Base-by-base conservation (phyloP, 2,888 invertebrate species). In the Hypomecis atomaria region DNA sequence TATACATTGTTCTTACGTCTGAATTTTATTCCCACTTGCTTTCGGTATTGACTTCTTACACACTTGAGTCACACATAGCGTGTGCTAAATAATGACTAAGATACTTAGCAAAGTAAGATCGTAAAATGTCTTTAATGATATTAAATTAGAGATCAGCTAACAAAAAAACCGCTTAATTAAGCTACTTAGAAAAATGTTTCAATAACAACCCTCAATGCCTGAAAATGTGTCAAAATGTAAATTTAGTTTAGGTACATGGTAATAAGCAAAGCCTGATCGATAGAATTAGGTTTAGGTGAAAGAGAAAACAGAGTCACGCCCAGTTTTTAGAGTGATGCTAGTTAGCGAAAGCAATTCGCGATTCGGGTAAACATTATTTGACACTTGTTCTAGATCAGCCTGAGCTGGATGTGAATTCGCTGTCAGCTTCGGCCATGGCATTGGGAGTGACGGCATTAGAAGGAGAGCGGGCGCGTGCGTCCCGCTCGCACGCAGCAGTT, bases 341-440 rank as follows among this genome's bases (percentile, higher is more conserved):
- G 58, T 71, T 72, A 79, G 73, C 76, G 68, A 77, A 75, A 75
- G 71, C 71, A 58, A 72, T 71, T 71, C 73, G 67, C 66, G 60
- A 73, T 75, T 75, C 69, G 61, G 68, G 61, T 68, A 73, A 74
- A 76, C 66, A 61, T 67, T 59, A 71, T 72, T 71, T 73, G 74
- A 80, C 83, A 85, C 81, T 85, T 83, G 84, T 85, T 86, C 85
- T 84, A 89, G 88, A 87, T 88, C 79, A 86, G 82, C 82, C 83
- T 75, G 53, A 59, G 78, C 75, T 81, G 80, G 85, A 85, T 86
- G 83, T 83, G 83, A 81, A 84, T 86, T 86, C 77, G 82, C 77
- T 78, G 82, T 82, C 81, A 84, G 80, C 82, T 76, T 81, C 86
- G 89, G 82, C 90, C 90, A 85, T 91, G 92, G 92, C 89, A 89